These are phyloP conservation scores for Chaenogobius annularis DNA, from an alignment of 2,113 vertebrate genomes.

Conservation along the genomic window DNA sequence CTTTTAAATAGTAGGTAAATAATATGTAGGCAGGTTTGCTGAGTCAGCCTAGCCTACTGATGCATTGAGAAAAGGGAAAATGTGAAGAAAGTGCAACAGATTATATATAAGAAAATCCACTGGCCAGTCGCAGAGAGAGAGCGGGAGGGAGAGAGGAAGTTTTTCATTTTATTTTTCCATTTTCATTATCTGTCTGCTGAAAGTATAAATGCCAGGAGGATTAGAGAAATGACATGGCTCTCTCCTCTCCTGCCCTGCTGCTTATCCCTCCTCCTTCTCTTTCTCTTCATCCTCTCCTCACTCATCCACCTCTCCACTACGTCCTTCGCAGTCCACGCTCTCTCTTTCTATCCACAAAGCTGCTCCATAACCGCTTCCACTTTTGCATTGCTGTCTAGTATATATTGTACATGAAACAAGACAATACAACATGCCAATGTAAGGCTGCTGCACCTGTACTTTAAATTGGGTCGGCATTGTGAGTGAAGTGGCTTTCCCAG, in stretches of 20 bases:
- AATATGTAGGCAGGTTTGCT: slow-evolving; percentile 41
- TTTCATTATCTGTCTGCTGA: slow-evolving; percentile 81
- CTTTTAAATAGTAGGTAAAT: slow-evolving; percentile 21
- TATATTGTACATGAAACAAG: slow-evolving; percentile 14
- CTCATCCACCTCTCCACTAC: slow-evolving; percentile 32
- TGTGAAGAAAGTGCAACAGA: slow-evolving; percentile 71
- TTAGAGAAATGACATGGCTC: slow-evolving; percentile 83
- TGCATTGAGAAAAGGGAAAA: slow-evolving; percentile 27
- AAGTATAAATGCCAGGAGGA: slow-evolving; percentile 84
- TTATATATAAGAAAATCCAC: slow-evolving; percentile 61
- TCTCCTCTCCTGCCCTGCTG: slow-evolving; percentile 67
- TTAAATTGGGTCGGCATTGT: no score
- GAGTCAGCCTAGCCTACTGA: slow-evolving; percentile 62
- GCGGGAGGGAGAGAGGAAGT: slow-evolving; percentile 44
- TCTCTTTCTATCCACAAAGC: slow-evolving; percentile 39
- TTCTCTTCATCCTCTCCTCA: slow-evolving; percentile 45
- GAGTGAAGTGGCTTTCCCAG: no score
- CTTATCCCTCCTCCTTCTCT: slow-evolving; percentile 69
- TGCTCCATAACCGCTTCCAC: slow-evolving; percentile 25
- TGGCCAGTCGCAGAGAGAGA: slow-evolving; percentile 43
- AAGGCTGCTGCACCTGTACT: neutral
- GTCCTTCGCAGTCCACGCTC: slow-evolving; percentile 27
- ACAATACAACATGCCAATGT: neutral
- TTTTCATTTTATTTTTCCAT: slow-evolving; percentile 81
- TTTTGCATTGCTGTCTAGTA: neutral